Percentiles rank a stretch among this genome's conserved stretches.
Conservation (phyloP, 2,113 vertebrate species). For the Anolis carolinensis region DNA sequence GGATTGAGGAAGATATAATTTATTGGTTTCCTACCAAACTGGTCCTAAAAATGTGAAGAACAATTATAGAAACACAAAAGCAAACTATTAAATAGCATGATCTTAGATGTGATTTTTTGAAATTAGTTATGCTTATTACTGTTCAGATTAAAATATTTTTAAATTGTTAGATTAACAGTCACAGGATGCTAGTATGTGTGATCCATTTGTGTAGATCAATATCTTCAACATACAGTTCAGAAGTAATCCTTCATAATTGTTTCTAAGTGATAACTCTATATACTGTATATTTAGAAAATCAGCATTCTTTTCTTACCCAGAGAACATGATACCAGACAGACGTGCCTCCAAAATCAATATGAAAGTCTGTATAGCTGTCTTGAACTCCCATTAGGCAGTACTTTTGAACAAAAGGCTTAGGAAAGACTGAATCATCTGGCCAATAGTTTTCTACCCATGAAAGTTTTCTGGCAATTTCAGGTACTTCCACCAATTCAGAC, state of each 20-base stretch:
- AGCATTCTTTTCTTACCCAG: conserved; percentile 83
- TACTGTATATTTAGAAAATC: not conserved
- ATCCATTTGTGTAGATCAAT: too few species aligned
- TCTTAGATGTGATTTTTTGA: not conserved
- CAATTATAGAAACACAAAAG: not conserved
- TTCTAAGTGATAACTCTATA: not conserved
- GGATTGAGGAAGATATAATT: not conserved
- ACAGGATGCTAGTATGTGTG: not conserved
- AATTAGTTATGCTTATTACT: not conserved
- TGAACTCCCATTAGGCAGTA: conserved; percentile 99
- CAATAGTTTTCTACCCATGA: conserved; percentile 99
- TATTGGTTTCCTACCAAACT: not conserved
- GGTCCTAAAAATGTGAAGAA: not conserved
- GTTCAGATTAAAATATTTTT: not conserved
- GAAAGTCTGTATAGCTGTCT: conserved; percentile 98
- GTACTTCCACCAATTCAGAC: conserved; percentile 94
- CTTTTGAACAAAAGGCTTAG: conserved; percentile 98
- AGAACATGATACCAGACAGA: conserved; percentile 99
- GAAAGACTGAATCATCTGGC: conserved; percentile 98
- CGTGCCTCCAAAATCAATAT: conserved; percentile 98
- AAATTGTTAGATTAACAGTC: not conserved
- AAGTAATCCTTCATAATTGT: conserved; percentile 5
- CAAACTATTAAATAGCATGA: not conserved
- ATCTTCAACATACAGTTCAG: not conserved
- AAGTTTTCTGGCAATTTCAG: conserved; percentile 94